Conservation (phyloP, 2,888 invertebrate genomes). For the Neoaliturus tenellus region DNA sequence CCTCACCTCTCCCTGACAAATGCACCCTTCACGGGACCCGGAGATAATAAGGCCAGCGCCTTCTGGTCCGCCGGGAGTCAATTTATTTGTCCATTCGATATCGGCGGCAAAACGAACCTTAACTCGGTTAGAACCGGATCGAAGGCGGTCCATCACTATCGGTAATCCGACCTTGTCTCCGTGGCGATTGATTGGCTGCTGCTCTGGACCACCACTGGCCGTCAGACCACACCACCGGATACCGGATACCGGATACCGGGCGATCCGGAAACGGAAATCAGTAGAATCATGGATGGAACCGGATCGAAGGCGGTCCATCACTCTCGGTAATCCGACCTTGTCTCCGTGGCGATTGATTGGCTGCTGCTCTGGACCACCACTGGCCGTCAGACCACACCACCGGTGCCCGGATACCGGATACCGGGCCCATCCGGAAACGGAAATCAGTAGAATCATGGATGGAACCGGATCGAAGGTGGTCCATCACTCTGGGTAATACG, state of each 20-base stretch:
- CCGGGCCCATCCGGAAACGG: too few relatives aligned
- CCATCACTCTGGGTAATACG: background rate
- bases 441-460: too few relatives aligned
- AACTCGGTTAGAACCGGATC: background rate
- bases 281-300: background rate
- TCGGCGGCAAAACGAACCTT: constrained; percentile 43
- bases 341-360: background rate
- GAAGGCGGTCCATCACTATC: background rate
- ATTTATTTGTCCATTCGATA: constrained; percentile 38
- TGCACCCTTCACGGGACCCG: too few relatives aligned
- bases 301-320: background rate
- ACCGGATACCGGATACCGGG: too few relatives aligned
- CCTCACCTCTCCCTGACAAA: too few relatives aligned
- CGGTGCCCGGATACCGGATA: too few relatives aligned
- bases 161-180: constrained; percentile 19
- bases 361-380: background rate
- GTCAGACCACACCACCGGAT: too few relatives aligned
- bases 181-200: background rate
- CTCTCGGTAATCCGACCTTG: background rate
- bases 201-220: too few relatives aligned
- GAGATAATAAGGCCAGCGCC: background rate
- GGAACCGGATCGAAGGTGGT: too few relatives aligned
- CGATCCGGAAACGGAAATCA: too few relatives aligned
- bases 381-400: too few relatives aligned
- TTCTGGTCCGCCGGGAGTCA: constrained; percentile 18